phyloP scores from a whole-genome alignment of 2,888 invertebrate species.

The Tipula vernalis region DNA sequence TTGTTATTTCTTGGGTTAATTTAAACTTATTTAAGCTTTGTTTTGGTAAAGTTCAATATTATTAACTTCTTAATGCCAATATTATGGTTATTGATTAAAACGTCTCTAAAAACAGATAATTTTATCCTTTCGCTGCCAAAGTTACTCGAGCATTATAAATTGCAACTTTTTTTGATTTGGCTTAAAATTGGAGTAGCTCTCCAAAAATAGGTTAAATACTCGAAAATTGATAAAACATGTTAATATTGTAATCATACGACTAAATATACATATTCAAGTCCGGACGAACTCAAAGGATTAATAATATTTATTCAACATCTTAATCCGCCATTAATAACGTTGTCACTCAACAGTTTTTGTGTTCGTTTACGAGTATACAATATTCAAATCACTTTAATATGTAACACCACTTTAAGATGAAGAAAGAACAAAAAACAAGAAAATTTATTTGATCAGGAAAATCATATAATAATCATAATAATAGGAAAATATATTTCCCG shows the following conservation, averaged over 20 bases:
- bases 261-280: no score
- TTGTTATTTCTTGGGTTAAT: background rate
- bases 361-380: background rate
- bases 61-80: background rate
- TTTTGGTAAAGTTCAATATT: background rate
- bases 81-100: background rate
- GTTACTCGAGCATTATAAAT: no score
- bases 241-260: no score
- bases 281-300: no score
- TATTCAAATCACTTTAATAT: background rate
- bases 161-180: no score
- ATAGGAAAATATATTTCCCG: background rate
- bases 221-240: no score
- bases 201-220: no score
- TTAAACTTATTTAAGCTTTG: background rate
- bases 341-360: background rate
- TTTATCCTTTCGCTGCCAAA: no score
- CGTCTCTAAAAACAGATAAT: background rate
- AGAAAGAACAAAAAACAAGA: background rate
- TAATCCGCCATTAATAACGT: background rate
- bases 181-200: no score
- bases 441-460: conserved; percentile 4
- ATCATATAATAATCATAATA: background rate
- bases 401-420: background rate
- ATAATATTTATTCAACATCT: background rate